phyloP scores from a whole-genome alignment of 1,140 invertebrate genomes.

The Calephelis virginiensis region DNA sequence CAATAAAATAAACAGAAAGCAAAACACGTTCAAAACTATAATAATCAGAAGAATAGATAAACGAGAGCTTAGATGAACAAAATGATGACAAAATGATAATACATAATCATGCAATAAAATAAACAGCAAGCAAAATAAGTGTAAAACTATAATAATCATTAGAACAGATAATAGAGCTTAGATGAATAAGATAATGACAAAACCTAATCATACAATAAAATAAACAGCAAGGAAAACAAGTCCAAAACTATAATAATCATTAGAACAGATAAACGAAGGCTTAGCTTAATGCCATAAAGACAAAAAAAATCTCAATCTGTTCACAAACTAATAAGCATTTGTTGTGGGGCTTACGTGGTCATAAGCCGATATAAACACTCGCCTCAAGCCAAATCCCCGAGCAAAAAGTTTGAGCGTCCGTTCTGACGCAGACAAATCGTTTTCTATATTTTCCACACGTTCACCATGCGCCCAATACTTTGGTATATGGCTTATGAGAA shows the following conservation, averaged over 20 bases:
- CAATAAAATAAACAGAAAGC: no score
- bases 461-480: conserved; percentile 30
- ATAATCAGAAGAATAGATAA: not conserved
- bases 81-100: no score
- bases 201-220: no score
- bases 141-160: not conserved
- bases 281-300: conserved; percentile 9
- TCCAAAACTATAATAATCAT: conserved; percentile 1
- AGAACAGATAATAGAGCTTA: not conserved
- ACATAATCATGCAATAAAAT: no score
- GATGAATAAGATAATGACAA: no score
- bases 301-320: conserved; percentile 15
- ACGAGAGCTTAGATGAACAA: no score
- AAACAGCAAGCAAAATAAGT: no score
- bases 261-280: conserved; percentile 7
- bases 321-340: conserved; percentile 18
- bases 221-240: no score
- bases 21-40: not conserved
- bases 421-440: conserved; percentile 38
- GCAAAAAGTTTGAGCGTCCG: conserved; percentile 30
- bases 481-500: conserved; percentile 29
- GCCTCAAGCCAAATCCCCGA: conserved; percentile 20
- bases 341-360: conserved; percentile 4
- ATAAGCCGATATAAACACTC: conserved; percentile 14
- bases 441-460: conserved; percentile 41